phyloP scores from a whole-genome alignment of 2,888 invertebrate genomes.

The Leptinotarsa rubiginosa region DNA sequence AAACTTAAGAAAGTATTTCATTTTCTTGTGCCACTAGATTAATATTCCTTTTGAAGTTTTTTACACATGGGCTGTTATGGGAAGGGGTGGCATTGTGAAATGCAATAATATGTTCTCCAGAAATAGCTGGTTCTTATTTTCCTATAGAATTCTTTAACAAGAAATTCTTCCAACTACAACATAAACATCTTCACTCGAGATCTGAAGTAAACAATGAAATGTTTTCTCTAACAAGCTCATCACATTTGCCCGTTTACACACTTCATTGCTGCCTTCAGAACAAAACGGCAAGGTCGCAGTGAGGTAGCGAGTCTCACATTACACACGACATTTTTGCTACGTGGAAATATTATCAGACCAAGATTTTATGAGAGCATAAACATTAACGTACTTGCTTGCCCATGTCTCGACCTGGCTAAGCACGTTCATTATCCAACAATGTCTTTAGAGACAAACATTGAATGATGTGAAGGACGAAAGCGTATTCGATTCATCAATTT shows the following conservation, averaged over 20 bases:
- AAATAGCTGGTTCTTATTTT: too few species aligned
- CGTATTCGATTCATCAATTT: background rate
- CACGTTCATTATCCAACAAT: background rate
- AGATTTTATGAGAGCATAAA: constrained; percentile 28
- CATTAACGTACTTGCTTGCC: constrained; percentile 10
- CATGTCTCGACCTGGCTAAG: background rate
- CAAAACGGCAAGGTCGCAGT: constrained; percentile 30
- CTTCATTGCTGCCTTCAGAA: constrained; percentile 31
- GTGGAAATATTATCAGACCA: constrained; percentile 22
- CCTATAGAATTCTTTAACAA: background rate
- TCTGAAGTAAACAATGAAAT: constrained; percentile 23
- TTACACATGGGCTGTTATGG: too few species aligned
- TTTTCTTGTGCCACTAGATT: too few species aligned
- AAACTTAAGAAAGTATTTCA: too few species aligned
- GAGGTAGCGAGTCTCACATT: constrained; percentile 26
- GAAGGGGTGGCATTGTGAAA: too few species aligned
- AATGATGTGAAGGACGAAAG: background rate
- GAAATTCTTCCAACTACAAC: background rate
- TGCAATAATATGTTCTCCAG: too few species aligned
- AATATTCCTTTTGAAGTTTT: too few species aligned
- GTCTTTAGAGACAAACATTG: background rate
- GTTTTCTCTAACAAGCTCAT: constrained; percentile 18
- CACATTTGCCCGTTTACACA: constrained; percentile 21
- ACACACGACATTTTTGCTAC: constrained; percentile 19
- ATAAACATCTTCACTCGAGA: constrained; percentile 2